phyloP scores from a whole-genome alignment of 1,140 invertebrate genomes.

The Zaprionus taronus region DNA sequence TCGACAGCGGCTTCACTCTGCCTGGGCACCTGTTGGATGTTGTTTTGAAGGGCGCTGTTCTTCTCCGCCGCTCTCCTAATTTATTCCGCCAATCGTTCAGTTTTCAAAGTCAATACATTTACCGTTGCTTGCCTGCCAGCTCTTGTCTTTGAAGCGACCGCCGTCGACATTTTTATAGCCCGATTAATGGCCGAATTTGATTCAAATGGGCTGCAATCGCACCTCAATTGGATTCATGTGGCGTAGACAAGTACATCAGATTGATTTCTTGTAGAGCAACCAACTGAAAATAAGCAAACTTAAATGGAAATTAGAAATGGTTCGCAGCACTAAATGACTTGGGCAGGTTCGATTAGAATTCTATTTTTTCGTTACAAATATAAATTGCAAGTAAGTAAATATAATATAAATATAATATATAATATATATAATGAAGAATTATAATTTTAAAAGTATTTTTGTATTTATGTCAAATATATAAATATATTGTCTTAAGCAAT shows the following conservation, averaged over 20 bases:
- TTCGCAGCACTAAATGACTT: too few relatives aligned
- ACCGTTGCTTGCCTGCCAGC: neutral
- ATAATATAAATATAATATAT: too few relatives aligned
- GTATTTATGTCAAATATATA: too few relatives aligned
- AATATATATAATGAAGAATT: too few relatives aligned
- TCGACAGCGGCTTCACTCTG: conserved; percentile 14
- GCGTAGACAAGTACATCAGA: neutral
- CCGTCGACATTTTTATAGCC: conserved; percentile 62
- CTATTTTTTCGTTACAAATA: too few relatives aligned
- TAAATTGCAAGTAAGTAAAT: too few relatives aligned
- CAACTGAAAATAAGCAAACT: neutral
- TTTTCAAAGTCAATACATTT: conserved; percentile 74
- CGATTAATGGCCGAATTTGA: conserved; percentile 54
- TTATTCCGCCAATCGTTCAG: conserved; percentile 72
- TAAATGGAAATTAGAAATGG: neutral
- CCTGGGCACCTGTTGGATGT: conserved; percentile 71
- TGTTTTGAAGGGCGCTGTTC: conserved; percentile 66
- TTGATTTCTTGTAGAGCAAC: conserved; percentile 8
- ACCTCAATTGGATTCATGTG: conserved; percentile 28
- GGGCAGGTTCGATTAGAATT: too few relatives aligned
- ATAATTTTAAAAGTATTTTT: too few relatives aligned
- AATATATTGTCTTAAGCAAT: too few relatives aligned
- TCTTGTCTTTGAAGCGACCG: conserved; percentile 62
- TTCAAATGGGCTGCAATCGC: conserved; percentile 14
- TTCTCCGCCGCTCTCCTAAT: conserved; percentile 39